Evolutionary conservation across 2,113 vertebrate species (phyloP).

Genomic region (Daboia siamensis): DNA sequence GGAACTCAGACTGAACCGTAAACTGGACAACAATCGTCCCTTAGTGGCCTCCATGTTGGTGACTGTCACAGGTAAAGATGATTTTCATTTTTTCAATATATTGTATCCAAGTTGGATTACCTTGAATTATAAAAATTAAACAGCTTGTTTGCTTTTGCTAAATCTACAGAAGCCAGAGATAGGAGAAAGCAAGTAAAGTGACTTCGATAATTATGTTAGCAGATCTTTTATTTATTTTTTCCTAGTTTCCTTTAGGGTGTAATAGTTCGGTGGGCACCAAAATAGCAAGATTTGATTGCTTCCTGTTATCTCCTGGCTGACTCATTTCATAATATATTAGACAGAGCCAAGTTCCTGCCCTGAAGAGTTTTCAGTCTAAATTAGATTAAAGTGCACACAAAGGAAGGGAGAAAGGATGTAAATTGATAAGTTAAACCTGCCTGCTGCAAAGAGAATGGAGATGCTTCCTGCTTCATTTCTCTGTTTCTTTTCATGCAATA

Average conservation of each 20-base stretch:
- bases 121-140: rapidly evolving
- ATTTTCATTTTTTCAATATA: background rate
- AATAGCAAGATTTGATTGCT: slow-evolving; percentile 31
- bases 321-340: slow-evolving; percentile 37
- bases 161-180: background rate
- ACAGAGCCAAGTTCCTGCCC: slow-evolving; percentile 16
- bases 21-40: slow-evolving; percentile 97
- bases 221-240: background rate
- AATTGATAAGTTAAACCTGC: slow-evolving; percentile 3
- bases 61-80: slow-evolving; percentile 90
- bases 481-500: background rate
- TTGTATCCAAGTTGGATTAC: background rate
- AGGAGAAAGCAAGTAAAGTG: background rate
- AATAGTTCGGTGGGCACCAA: slow-evolving; percentile 24
- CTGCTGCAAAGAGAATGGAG: background rate
- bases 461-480: background rate
- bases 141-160: rapidly evolving
- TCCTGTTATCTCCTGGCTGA: slow-evolving; percentile 23
- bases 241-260: slow-evolving; percentile 20
- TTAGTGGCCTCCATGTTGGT: slow-evolving; percentile 95
- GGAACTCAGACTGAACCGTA: slow-evolving; percentile 91
- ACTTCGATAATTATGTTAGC: background rate
- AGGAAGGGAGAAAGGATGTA: slow-evolving; percentile 11
- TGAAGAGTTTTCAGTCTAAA: slow-evolving; percentile 29
- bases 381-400: slow-evolving; percentile 22